Evolutionary conservation across 2,797 vertebrate genomes (phyloP).

Genomic region (Steatocranus sp.): DNA sequence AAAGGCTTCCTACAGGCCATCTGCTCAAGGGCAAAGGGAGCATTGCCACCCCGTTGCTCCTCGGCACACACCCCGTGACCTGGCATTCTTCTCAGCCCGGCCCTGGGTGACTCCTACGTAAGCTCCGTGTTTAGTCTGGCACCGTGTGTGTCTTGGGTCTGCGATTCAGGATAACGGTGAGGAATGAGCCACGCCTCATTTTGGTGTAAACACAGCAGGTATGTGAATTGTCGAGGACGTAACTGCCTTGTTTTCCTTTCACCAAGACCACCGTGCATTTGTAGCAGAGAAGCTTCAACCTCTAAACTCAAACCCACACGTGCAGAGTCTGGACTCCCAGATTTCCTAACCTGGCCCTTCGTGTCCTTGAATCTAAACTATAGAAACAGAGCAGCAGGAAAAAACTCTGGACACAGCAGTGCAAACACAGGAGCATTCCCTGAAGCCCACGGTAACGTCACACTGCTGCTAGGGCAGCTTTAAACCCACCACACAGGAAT

Average conservation of each 20-base stretch:
- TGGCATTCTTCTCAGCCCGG: slow-evolving; percentile 64
- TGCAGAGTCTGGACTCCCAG: neutral
- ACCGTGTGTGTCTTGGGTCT: slow-evolving; percentile 23
- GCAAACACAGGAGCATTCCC: neutral
- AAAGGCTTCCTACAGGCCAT: slow-evolving; percentile 65
- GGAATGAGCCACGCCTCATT: slow-evolving; percentile 40
- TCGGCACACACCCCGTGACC: slow-evolving; percentile 65
- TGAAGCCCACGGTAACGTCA: neutral
- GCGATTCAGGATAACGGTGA: slow-evolving; percentile 14
- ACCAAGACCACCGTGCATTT: slow-evolving; percentile 9
- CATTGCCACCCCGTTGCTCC: slow-evolving; percentile 47
- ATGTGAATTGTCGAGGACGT: neutral
- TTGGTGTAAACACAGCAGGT: slow-evolving; percentile 46
- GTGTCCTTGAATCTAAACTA: slow-evolving; percentile 29
- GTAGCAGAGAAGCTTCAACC: neutral
- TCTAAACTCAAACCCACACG: neutral
- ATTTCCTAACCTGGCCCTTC: neutral
- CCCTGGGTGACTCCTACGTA: slow-evolving; percentile 55
- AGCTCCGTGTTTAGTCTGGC: slow-evolving; percentile 69
- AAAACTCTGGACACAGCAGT: slow-evolving; percentile 27
- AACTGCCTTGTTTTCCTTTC: slow-evolving; percentile 3
- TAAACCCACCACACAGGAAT: neutral
- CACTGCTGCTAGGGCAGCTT: neutral
- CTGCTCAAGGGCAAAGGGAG: slow-evolving; percentile 63
- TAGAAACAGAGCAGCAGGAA: neutral